A percentile compares a stretch with the other conserved stretches of the same genome.
Evolutionary conservation across 2,113 vertebrate species (phyloP).

Genomic region (Ovis aries): DNA sequence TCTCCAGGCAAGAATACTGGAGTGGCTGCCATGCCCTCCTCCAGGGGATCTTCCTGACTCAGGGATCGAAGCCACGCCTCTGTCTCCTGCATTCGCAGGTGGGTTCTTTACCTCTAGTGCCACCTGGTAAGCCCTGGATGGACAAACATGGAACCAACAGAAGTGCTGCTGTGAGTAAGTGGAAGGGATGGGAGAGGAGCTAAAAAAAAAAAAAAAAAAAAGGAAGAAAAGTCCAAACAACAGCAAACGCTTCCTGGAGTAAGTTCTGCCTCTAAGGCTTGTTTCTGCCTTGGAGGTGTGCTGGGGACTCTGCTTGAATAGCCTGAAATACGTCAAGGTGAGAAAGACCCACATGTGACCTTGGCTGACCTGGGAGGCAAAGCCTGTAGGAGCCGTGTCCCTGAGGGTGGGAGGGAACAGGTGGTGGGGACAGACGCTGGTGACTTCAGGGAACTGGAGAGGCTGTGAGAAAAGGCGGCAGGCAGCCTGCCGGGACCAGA

Average conservation of each 20-base stretch:
- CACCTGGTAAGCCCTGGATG: not conserved
- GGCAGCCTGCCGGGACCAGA: not conserved
- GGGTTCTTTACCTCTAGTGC: not conserved
- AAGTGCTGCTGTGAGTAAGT: not conserved
- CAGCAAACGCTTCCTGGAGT: rapidly evolving
- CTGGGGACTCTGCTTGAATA: not conserved
- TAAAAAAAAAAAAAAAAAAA: no score
- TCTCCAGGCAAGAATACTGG: not conserved
- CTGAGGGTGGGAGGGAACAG: not conserved
- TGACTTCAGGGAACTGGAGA: not conserved
- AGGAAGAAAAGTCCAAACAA: not conserved
- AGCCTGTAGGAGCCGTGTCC: rapidly evolving
- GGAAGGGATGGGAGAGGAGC: not conserved
- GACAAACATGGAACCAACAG: rapidly evolving
- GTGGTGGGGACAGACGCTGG: not conserved
- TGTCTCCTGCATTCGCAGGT: not conserved
- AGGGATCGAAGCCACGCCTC: not conserved
- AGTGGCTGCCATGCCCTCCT: not conserved
- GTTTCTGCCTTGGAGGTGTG: not conserved
- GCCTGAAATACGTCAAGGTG: not conserved
- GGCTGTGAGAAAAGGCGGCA: not conserved
- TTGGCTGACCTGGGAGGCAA: not conserved
- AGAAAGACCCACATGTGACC: not conserved
- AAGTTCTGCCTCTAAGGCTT: not conserved
- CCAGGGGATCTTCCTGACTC: not conserved